Percentiles rank a stretch among this genome's conserved stretches.
These are phyloP conservation scores for Stomatorhinus walkeri DNA, from an alignment of 2,797 vertebrate species.

Conservation along the genomic window DNA sequence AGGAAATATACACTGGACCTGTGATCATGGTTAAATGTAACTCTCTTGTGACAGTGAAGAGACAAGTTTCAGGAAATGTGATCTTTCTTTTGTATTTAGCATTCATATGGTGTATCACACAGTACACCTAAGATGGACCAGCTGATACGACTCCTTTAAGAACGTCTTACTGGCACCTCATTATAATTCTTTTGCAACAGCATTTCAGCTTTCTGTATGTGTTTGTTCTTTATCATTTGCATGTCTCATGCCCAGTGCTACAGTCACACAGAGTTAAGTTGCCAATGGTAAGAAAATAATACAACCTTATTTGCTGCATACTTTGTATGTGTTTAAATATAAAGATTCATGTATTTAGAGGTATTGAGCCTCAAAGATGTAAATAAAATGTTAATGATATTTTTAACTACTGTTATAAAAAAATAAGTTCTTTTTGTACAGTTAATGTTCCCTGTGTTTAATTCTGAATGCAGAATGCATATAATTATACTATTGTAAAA, in stretches of 20 bases:
- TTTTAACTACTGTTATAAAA: constrained; percentile 34
- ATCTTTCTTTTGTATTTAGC: background rate
- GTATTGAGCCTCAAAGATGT: constrained; percentile 31
- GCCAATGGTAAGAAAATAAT: constrained; percentile 20
- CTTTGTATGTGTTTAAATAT: constrained; percentile 35
- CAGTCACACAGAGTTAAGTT: constrained; percentile 30
- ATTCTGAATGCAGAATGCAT: constrained; percentile 51
- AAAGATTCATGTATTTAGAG: constrained; percentile 29
- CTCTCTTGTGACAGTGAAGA: background rate
- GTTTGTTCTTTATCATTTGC: constrained; percentile 19
- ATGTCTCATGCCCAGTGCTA: constrained; percentile 30
- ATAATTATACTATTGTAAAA: constrained; percentile 53
- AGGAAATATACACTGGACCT: background rate
- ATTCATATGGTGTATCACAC: background rate
- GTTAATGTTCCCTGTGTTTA: constrained; percentile 64
- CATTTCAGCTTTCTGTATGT: constrained; percentile 27
- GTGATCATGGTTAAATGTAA: background rate
- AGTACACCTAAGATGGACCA: background rate
- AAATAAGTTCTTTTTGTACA: constrained; percentile 43
- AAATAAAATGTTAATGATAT: constrained; percentile 32
- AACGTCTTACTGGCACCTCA: background rate
- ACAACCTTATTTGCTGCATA: constrained; percentile 29
- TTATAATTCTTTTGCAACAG: background rate
- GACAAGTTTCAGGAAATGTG: background rate
- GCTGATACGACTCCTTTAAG: background rate